phyloP scores from a whole-genome alignment of 2,888 invertebrate species.

The Selenia dentaria region DNA sequence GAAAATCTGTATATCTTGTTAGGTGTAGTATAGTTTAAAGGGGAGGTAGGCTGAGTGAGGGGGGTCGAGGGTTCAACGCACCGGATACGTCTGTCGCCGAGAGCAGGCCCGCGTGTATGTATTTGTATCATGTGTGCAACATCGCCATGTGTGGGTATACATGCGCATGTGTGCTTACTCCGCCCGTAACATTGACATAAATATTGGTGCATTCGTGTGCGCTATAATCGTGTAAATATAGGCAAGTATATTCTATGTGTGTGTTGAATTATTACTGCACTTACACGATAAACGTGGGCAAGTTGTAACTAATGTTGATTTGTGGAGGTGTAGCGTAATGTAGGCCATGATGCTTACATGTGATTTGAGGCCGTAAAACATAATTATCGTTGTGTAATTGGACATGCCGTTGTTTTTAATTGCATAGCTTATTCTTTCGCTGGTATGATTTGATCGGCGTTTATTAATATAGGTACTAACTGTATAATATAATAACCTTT shows the following conservation, averaged over 20 bases:
- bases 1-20: conserved; percentile 17
- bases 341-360: conserved; percentile 69
- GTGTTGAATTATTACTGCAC: conserved; percentile 62
- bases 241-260: conserved; percentile 31
- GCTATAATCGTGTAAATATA: conserved; percentile 34
- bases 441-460: conserved; percentile 27
- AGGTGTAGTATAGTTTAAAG: conserved; percentile 27
- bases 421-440: conserved; percentile 45
- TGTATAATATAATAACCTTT: too few relatives aligned
- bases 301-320: conserved; percentile 56
- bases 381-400: conserved; percentile 38
- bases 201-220: conserved; percentile 64
- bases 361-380: conserved; percentile 61
- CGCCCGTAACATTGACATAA: conserved; percentile 83
- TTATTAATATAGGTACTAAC: too few relatives aligned
- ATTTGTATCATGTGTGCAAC: conserved; percentile 35
- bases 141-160: conserved; percentile 40
- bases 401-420: conserved; percentile 52
- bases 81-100: conserved; percentile 79
- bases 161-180: conserved; percentile 44
- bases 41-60: conserved; percentile 48
- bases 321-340: conserved; percentile 61
- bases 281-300: conserved; percentile 51
- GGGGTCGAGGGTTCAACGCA: conserved; percentile 72
- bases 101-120: conserved; percentile 47